Percentiles rank a stretch among this genome's conserved stretches.
Conservation (phyloP, 2,888 invertebrate species). For the Cerastis leucographa region DNA sequence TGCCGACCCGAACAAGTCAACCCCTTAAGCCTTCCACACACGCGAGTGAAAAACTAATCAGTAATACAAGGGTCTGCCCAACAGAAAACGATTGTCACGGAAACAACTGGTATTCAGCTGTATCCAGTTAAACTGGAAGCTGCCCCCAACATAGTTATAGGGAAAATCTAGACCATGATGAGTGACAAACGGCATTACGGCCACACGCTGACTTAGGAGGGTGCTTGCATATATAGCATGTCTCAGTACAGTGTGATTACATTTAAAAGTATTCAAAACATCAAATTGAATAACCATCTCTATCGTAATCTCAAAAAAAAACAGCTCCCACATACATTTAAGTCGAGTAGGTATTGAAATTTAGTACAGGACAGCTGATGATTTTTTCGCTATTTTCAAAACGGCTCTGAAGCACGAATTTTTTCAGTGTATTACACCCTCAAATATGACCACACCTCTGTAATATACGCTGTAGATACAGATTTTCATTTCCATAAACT, state of each 20-base stretch:
- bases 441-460: not conserved
- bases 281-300: not conserved
- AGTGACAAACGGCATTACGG: not conserved
- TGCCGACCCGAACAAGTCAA: not conserved
- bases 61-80: not conserved
- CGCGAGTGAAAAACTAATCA: not conserved
- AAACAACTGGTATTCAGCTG: not conserved
- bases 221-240: not conserved
- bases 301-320: not conserved
- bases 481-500: not conserved
- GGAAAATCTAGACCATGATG: no score
- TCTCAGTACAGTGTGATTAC: not conserved
- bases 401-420: not conserved
- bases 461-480: not conserved
- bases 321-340: not conserved
- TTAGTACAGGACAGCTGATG: not conserved
- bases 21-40: conserved; percentile 1
- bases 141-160: not conserved
- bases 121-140: not conserved
- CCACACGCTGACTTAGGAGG: not conserved
- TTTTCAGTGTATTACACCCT: not conserved
- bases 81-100: not conserved
- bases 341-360: not conserved
- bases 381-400: not conserved
- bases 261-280: not conserved